phyloP scores from a whole-genome alignment of 2,888 invertebrate species.

The Hybos culiciformis region DNA sequence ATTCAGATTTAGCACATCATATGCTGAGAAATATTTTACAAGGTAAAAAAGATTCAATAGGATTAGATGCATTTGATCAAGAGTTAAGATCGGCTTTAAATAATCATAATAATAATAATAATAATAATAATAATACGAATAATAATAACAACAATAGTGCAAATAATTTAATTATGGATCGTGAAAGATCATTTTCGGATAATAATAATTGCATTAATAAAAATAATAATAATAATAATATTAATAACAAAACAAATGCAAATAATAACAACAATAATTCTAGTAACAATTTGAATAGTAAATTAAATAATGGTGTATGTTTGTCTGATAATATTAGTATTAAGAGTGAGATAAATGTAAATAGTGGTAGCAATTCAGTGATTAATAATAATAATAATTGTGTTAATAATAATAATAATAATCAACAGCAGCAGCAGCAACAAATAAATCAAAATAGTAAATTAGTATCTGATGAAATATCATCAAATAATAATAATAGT shows the following conservation, averaged over 20 bases:
- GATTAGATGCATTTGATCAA: conserved; percentile 57
- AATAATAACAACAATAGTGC: conserved; percentile 18
- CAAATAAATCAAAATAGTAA: conserved; percentile 1
- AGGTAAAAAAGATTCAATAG: conserved; percentile 70
- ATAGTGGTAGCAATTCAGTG: conserved; percentile 19
- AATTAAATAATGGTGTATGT: conserved; percentile 33
- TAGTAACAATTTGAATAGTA: conserved; percentile 36
- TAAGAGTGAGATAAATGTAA: conserved; percentile 17
- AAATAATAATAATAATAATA: conserved; percentile 20
- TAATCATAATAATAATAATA: conserved; percentile 21
- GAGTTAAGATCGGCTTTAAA: conserved; percentile 45
- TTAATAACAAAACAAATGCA: conserved; percentile 22
- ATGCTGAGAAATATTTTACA: conserved; percentile 84
- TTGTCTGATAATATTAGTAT: conserved; percentile 24
- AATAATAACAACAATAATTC: conserved; percentile 46
- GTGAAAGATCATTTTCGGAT: conserved; percentile 28
- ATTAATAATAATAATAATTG: conserved; percentile 22
- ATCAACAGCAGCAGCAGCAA: conserved; percentile 20
- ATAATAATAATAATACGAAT: conserved; percentile 15
- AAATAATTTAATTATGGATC: conserved; percentile 1
- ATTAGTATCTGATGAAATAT: conserved; percentile 20
- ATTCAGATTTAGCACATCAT: conserved; percentile 55
- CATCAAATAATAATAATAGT: conserved; percentile 19
- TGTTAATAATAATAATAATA: conserved; percentile 33
- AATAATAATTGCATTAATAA: conserved; percentile 32